Evolutionary conservation across 2,888 invertebrate species (phyloP), one percentile per base, ranked within the genome.

Genomic region (Electrophaes corylata): DNA sequence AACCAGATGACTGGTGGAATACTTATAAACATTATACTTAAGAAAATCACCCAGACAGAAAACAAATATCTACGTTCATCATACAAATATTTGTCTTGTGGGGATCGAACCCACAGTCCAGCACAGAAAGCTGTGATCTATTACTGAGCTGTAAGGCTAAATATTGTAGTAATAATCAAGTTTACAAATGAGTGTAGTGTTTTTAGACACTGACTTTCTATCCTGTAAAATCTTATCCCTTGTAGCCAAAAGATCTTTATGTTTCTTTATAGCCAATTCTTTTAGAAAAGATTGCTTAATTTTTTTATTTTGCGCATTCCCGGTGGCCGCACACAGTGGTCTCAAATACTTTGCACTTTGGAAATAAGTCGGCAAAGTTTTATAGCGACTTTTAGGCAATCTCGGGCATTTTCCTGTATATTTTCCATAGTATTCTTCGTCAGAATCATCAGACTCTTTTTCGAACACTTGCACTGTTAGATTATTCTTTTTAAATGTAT

Each of bases 161-260:
- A n/a, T n/a, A n/a, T n/a, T n/a, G n/a, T n/a, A n/a, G n/a, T n/a
- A n/a, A n/a, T n/a, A n/a, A n/a, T n/a, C 26, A 29, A 10, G 23
- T 23, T 29, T 10, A 29, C 10, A 29, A 26, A 26, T 2, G 26
- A 12, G n/a, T 26, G n/a, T 12, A 26, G 10, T 16, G 6, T 29
- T 26, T 37, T 31, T 23, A 40, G 12, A 43, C 62, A 76, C 86
- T 84, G 81, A 95, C 95, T 92, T 93, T 76, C 92, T 91, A 58
- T 91, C 93, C 71, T 95, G 94, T 50, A 95, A 72, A 62, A 92
- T 90, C 67, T 88, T 89, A 44, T 94, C 93, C 69, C 93, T 92
- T 47, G 85, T 88, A 4, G 72, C 84, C 41, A 94, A 72, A 60
- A 94, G 73, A 20, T 93, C 91, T 75, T 89, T 93, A 14, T 93